Evolutionary conservation across 2,797 vertebrate species (phyloP), one percentile per base, ranked within the genome.

Genomic region (Dallia pectoralis): DNA sequence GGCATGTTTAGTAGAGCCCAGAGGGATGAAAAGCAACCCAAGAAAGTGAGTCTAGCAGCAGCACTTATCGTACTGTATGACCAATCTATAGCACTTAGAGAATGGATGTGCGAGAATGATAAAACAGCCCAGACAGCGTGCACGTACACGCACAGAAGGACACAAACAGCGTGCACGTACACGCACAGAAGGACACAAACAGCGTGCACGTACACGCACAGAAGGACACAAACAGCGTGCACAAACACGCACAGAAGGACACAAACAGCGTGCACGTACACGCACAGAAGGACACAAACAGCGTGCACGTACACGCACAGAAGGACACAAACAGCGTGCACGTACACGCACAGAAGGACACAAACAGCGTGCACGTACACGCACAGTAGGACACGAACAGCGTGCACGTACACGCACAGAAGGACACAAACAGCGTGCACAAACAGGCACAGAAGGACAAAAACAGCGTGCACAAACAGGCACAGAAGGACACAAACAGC

Each of bases 111-210:
- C 22, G 16, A 19, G n/a, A 53, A 19, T 53, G n/a, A 56, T 56
- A n/a, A 56, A 56, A 56, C 51, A 56, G 19, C 51, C 51, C 7
- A 53, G 16, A 53, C 12, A 30, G 25, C 29, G 19, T 19, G 7
- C 8, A 12, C 49, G n/a, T n/a, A 33, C 48, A 32, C 27, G 33
- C 69, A 56, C 44, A 49, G 1, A 49, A 73, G 32, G 40, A 66
- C 33, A 64, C 67, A 62, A 32, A 49, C 16, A 44, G n/a, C n/a
- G n/a, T n/a, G n/a, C 59, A 63, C 40, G 51, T 59, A 53, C 44
- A 75, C 51, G 63, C 56, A 69, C 51, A 59, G 33, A 67, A 56
- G 36, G 72, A 69, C 53, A 71, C 66, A 73, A 67, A 68, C 27
- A 40, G 15, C 70, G 72, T 48, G 18, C 64, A 69, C 16, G 65